Evolutionary conservation across 2,888 invertebrate species (phyloP).

Genomic region (Cerastoderma edule): DNA sequence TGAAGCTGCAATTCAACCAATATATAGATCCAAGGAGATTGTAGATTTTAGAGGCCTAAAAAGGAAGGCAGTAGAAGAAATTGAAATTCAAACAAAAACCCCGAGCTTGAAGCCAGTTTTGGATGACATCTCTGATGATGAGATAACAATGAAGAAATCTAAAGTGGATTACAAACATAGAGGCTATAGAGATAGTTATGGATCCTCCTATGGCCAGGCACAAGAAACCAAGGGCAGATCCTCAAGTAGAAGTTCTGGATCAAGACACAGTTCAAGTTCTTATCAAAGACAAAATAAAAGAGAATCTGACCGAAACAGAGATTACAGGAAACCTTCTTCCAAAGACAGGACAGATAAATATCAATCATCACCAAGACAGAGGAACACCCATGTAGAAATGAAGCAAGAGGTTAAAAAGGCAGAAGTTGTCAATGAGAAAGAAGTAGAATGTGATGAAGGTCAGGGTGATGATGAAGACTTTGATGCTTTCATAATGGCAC

Average conservation of each 20-base stretch:
- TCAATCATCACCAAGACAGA: too few relatives aligned
- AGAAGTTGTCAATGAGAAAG: neutral
- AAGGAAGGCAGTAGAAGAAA: neutral
- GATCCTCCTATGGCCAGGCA: conserved; percentile 10
- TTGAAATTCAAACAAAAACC: conserved; percentile 4
- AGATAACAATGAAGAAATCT: conserved; percentile 8
- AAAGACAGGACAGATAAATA: too few relatives aligned
- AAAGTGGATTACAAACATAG: conserved; percentile 10
- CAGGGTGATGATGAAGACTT: conserved; percentile 14
- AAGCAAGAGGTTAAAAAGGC: neutral
- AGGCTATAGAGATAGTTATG: conserved; percentile 15
- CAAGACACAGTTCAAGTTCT: conserved; percentile 13
- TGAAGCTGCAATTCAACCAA: too few relatives aligned
- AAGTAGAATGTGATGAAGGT: neutral
- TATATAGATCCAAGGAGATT: neutral
- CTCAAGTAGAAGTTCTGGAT: neutral
- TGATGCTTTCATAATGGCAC: conserved; percentile 29
- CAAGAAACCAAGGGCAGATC: conserved; percentile 4
- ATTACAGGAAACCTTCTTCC: too few relatives aligned
- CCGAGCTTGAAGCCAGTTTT: neutral
- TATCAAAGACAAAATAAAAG: too few relatives aligned
- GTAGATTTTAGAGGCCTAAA: neutral
- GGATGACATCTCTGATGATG: conserved; percentile 6
- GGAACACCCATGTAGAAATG: too few relatives aligned
- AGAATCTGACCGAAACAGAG: too few relatives aligned